A percentile compares a stretch with the other conserved stretches of the same genome.
Conservation (phyloP, 2,888 invertebrate genomes). For the Erebia ligea region DNA sequence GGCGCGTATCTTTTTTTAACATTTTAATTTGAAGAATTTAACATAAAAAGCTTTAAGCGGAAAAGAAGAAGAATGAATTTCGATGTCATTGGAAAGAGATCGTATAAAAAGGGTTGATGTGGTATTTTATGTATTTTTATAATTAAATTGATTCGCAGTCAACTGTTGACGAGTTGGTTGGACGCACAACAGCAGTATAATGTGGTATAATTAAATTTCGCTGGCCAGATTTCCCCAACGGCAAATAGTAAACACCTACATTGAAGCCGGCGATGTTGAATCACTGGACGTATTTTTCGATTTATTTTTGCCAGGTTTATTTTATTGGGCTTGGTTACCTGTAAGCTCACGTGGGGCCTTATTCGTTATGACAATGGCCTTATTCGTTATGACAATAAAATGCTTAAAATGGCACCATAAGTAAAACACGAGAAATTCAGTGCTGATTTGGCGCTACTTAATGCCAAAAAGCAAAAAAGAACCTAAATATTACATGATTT, state of each 20-base stretch:
- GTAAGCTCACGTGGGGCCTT: neutral
- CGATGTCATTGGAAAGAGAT: too few species aligned
- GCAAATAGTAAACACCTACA: slow-evolving; percentile 9
- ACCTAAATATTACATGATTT: too few species aligned
- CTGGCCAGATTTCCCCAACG: slow-evolving; percentile 28
- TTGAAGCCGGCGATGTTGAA: neutral
- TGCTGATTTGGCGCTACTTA: too few species aligned
- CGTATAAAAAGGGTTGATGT: neutral
- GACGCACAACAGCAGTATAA: slow-evolving; percentile 20
- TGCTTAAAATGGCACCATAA: neutral
- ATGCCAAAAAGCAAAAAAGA: too few species aligned
- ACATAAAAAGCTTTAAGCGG: too few species aligned
- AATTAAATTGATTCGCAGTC: neutral
- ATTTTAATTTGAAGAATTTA: too few species aligned
- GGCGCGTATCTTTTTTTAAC: too few species aligned
- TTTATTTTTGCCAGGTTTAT: neutral
- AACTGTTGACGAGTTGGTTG: slow-evolving; percentile 10
- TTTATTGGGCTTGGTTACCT: neutral
- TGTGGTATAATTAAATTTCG: slow-evolving; percentile 24
- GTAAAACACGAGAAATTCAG: neutral
- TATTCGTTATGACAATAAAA: neutral
- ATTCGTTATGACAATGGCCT: neutral
- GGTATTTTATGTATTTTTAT: neutral
- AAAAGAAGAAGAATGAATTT: neutral
- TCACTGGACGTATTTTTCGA: neutral